phyloP scores from a whole-genome alignment of 2,113 vertebrate genomes.

The Vireo altiloquus region DNA sequence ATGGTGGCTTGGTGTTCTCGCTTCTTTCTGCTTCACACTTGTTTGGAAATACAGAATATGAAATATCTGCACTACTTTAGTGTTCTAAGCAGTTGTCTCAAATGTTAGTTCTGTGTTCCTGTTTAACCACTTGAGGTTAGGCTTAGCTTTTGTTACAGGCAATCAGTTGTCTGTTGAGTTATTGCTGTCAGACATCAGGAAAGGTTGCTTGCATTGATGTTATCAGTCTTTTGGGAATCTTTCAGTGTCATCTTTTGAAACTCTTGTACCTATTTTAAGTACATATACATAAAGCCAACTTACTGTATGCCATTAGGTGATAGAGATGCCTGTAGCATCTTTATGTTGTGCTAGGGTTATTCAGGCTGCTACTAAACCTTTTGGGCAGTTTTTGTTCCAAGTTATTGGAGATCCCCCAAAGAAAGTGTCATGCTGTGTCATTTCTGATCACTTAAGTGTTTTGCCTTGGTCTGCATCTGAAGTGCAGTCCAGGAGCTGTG shows the following conservation, averaged over 20 bases:
- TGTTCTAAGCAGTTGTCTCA: background rate
- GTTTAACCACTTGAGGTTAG: background rate
- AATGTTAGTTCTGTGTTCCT: background rate
- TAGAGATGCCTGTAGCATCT: background rate
- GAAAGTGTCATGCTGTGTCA: accelerated
- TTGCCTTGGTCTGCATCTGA: background rate
- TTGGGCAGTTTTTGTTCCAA: background rate
- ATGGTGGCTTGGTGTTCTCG: background rate
- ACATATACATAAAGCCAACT: background rate
- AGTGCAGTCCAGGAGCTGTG: background rate
- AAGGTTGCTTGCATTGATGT: background rate
- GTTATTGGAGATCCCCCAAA: background rate
- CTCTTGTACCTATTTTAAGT: background rate
- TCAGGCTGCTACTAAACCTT: background rate
- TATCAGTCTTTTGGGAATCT: background rate
- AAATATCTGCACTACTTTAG: background rate
- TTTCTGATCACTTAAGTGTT: background rate
- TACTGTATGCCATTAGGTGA: background rate
- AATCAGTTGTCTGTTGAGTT: background rate
- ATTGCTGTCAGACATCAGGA: background rate
- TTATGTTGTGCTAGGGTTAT: background rate
- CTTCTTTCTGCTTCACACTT: background rate
- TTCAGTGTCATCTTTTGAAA: background rate
- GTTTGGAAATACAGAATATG: background rate
- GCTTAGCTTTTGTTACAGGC: background rate